Evolutionary conservation across 2,888 invertebrate genomes (phyloP), one percentile per base, ranked within the genome.

Genomic region (Parasteatoda lunata): DNA sequence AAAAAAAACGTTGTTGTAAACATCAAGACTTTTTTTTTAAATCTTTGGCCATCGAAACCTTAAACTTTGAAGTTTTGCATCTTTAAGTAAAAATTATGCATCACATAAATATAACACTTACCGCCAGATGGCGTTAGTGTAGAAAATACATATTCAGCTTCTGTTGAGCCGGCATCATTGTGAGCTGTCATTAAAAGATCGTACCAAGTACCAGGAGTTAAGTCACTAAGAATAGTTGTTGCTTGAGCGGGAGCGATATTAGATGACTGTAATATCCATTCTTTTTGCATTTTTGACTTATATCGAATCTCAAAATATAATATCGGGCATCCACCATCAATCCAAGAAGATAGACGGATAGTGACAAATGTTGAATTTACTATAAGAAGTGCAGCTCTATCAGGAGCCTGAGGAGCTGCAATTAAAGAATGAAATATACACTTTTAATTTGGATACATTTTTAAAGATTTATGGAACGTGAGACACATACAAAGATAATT

Each of bases 261-360:
- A 92, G 97, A 97, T 9, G 97, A 97, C 79, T 97, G 97, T 93
- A 97, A 96, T 91, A 96, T 97, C 97, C 97, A 97, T 93, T 97
- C 97, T 82, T 84, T 88, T 59, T 85, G 89, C 64, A 85, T 72
- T 65, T 77, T 83, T 5, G 88, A 87, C 80, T 91, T 90, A 92
- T 97, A 96, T 92, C 97, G 97, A 76, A 98, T 96, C 89, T 98
- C 97, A 92, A 97, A 98, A 92, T 97, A 97, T 89, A 96, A 94
- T 96, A 98, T 97, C 15, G 97, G 97, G 92, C 98, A 98, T 86
- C 98, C 97, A 82, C 97, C 97, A 92, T 97, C 97, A 87, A 96
- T 95, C 98, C 98, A 98, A 88, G 97, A 96, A 91, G 95, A 96
- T 90, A 98, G 94, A 91, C 97, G 97, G 89, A 98, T 93, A 3